Evolutionary conservation across 1,140 invertebrate genomes (phyloP).

Genomic region (Helicoverpa zea): DNA sequence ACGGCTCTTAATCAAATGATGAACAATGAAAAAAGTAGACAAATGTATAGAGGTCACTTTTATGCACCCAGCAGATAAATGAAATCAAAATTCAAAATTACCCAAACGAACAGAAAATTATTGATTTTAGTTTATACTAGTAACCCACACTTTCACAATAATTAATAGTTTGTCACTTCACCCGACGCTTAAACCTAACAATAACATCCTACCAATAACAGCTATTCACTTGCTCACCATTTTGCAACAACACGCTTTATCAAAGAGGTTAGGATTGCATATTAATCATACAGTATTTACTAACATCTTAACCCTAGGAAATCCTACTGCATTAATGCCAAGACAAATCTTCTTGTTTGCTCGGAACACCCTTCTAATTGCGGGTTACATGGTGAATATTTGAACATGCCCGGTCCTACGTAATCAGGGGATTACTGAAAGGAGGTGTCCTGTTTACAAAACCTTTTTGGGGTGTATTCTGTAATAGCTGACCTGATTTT

Average conservation of each 20-base stretch:
- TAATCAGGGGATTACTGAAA: constrained; percentile 38
- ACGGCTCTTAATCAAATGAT: too few relatives aligned
- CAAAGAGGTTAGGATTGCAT: constrained; percentile 30
- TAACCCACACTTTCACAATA: too few relatives aligned
- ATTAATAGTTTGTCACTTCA: background rate
- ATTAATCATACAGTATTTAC: constrained; percentile 45
- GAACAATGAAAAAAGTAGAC: too few relatives aligned
- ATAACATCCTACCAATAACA: constrained; percentile 6
- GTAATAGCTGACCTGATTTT: constrained; percentile 15
- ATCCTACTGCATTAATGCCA: constrained; percentile 49
- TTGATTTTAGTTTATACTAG: too few relatives aligned
- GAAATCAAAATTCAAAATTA: too few relatives aligned
- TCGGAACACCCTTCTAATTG: constrained; percentile 41
- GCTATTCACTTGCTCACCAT: constrained; percentile 1
- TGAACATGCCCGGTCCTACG: constrained; percentile 37
- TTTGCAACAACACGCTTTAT: constrained; percentile 16
- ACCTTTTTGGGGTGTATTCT: background rate
- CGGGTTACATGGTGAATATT: constrained; percentile 46
- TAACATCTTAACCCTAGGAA: constrained; percentile 41
- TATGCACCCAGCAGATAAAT: too few relatives aligned
- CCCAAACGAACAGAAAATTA: too few relatives aligned
- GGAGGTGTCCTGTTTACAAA: constrained; percentile 21
- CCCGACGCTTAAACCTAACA: background rate
- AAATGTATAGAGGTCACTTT: too few relatives aligned
- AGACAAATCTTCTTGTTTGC: constrained; percentile 51